A percentile compares a stretch with the other conserved stretches of the same genome.
These are phyloP conservation scores for Acanthochromis polyacanthus DNA, from an alignment of 2,113 vertebrate genomes.

Conservation along the genomic window DNA sequence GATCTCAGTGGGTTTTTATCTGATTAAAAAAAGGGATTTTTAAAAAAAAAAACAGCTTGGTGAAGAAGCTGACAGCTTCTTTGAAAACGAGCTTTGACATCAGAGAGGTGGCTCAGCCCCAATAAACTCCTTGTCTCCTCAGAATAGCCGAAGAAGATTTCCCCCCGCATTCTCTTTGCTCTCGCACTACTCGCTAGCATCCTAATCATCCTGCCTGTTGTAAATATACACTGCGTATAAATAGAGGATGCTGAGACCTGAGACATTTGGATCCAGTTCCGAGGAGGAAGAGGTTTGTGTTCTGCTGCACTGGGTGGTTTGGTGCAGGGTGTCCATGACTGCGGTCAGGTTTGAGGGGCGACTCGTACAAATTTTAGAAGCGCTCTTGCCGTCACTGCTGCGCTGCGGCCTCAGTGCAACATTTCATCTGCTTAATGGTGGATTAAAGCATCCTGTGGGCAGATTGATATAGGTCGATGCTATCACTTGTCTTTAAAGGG, in stretches of 20 bases:
- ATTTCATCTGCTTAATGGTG: slow-evolving; percentile 70
- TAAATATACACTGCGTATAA: slow-evolving; percentile 84
- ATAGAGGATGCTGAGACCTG: slow-evolving; percentile 83
- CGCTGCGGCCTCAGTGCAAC: slow-evolving; percentile 57
- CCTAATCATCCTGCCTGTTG: slow-evolving; percentile 73
- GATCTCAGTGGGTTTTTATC: no score
- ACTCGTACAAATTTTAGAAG: slow-evolving; percentile 62
- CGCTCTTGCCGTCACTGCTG: slow-evolving; percentile 62
- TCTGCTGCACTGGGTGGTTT: slow-evolving; percentile 66
- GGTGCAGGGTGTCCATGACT: slow-evolving; percentile 71
- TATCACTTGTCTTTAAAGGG: slow-evolving; percentile 62
- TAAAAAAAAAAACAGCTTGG: slow-evolving; percentile 10
- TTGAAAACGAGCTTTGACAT: slow-evolving; percentile 49
- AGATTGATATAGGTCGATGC: slow-evolving; percentile 64
- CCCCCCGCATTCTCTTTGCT: slow-evolving; percentile 69
- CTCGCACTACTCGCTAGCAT: slow-evolving; percentile 72
- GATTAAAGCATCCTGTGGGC: slow-evolving; percentile 74
- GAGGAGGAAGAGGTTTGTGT: slow-evolving; percentile 74
- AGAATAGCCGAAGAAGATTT: slow-evolving; percentile 71
- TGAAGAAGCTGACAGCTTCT: slow-evolving; percentile 31
- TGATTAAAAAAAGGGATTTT: no score
- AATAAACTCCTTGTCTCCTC: slow-evolving; percentile 65
- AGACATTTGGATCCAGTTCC: slow-evolving; percentile 81
- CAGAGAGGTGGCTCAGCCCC: slow-evolving; percentile 41
- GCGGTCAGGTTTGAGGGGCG: slow-evolving; percentile 65